phyloP scores from a whole-genome alignment of 2,113 vertebrate species.

The Rhagologus leucostigma region DNA sequence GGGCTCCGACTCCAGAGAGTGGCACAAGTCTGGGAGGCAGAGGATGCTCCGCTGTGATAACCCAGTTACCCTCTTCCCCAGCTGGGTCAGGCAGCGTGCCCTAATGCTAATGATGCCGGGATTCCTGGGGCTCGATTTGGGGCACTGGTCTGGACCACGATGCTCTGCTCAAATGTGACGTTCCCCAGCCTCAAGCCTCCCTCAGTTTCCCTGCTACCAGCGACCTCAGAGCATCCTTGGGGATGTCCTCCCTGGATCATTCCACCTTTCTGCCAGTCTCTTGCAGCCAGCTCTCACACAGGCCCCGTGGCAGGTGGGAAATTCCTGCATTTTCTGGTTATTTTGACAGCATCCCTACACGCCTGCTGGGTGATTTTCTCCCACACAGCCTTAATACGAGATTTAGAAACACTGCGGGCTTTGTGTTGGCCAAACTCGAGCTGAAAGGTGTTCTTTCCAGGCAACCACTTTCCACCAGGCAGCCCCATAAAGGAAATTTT shows the following conservation, averaged over 20 bases:
- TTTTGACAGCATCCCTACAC: not conserved
- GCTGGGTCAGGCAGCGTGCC: not conserved
- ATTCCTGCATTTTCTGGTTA: not conserved
- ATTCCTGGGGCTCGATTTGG: rapidly evolving
- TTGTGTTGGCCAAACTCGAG: not conserved
- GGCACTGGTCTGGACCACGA: rapidly evolving
- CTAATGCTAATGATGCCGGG: rapidly evolving
- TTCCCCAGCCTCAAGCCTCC: not conserved
- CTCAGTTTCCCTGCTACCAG: not conserved
- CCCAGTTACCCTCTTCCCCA: not conserved
- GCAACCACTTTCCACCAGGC: not conserved
- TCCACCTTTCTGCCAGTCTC: rapidly evolving
- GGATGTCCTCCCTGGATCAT: not conserved
- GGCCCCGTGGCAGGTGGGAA: rapidly evolving
- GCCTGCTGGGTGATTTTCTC: not conserved
- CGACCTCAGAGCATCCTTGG: not conserved
- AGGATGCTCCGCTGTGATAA: not conserved
- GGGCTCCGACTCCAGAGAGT: slow-evolving; percentile 23
- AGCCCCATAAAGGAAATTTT: not conserved
- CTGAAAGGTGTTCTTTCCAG: not conserved
- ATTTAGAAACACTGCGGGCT: not conserved
- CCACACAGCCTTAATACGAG: not conserved
- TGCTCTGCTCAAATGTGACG: not conserved
- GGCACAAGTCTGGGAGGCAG: not conserved
- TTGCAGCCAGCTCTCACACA: not conserved